A percentile compares a stretch with the other conserved stretches of the same genome.
Conservation (phyloP, 1,140 invertebrate species). For the Drosophila pandora region DNA sequence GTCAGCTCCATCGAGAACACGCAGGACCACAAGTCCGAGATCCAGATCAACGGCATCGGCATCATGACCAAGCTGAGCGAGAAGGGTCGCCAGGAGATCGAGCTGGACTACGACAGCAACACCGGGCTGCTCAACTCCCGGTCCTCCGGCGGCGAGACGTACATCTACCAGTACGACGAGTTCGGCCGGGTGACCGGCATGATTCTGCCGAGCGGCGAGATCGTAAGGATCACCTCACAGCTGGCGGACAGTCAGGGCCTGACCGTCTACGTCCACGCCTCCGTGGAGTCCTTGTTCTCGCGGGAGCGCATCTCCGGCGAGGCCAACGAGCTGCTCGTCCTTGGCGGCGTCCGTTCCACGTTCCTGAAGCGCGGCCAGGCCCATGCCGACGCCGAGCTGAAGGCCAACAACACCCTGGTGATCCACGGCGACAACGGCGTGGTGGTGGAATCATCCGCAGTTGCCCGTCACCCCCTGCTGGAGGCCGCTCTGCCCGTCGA, state of each 20-base stretch:
- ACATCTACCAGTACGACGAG: constrained; percentile 94
- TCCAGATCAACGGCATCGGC: constrained; percentile 94
- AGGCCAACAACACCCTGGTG: constrained; percentile 91
- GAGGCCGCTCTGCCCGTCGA: constrained; percentile 95
- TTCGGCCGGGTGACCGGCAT: constrained; percentile 93
- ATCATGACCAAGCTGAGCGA: constrained; percentile 93
- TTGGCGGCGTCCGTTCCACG: constrained; percentile 86
- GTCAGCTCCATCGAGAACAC: constrained; percentile 97
- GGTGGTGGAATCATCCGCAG: constrained; percentile 89
- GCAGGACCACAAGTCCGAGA: constrained; percentile 94
- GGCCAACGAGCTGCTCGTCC: constrained; percentile 85
- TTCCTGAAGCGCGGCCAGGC: constrained; percentile 87
- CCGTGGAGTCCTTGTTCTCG: constrained; percentile 79
- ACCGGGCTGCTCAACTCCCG: constrained; percentile 91
- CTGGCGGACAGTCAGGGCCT: constrained; percentile 90
- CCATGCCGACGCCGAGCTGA: constrained; percentile 89
- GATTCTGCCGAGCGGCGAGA: constrained; percentile 95
- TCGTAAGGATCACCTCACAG: constrained; percentile 90
- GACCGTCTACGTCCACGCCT: constrained; percentile 87
- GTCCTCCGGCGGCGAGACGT: constrained; percentile 92
- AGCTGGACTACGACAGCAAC: constrained; percentile 93
- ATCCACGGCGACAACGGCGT: constrained; percentile 89
- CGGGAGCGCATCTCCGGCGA: constrained; percentile 49
- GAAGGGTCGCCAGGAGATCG: constrained; percentile 91
- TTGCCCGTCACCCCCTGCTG: constrained; percentile 93